Evolutionary conservation across 2,888 invertebrate genomes (phyloP).

Genomic region (Protodeltote pygarga): DNA sequence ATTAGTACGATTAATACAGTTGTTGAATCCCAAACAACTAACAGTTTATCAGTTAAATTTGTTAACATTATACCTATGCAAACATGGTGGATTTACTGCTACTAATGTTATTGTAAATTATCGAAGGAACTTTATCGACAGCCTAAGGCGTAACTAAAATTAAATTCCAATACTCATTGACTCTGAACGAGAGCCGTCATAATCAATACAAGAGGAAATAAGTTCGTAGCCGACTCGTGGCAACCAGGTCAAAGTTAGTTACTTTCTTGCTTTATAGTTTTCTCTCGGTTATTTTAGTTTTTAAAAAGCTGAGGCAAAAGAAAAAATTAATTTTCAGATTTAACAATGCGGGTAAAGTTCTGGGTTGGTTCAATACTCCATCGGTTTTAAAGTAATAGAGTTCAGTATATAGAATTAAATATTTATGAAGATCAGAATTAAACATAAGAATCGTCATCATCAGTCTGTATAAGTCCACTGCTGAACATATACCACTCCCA

Average conservation of each 20-base stretch:
- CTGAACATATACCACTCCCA: too few species aligned
- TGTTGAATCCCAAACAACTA: slow-evolving; percentile 32
- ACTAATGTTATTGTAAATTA: slow-evolving; percentile 53
- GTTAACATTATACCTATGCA: slow-evolving; percentile 5
- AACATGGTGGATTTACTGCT: slow-evolving; percentile 15
- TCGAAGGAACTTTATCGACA: slow-evolving; percentile 32
- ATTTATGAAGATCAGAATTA: too few species aligned
- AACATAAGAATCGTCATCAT: too few species aligned
- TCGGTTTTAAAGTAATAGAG: too few species aligned
- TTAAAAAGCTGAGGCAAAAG: slow-evolving; percentile 11
- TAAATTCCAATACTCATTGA: slow-evolving; percentile 58
- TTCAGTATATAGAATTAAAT: too few species aligned
- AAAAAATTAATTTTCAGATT: slow-evolving; percentile 18
- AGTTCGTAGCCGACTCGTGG: slow-evolving; percentile 36
- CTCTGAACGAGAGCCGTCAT: slow-evolving; percentile 50
- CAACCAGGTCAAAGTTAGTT: slow-evolving; percentile 36
- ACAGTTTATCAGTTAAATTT: slow-evolving; percentile 30
- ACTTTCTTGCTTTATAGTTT: slow-evolving; percentile 26
- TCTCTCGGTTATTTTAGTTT: slow-evolving; percentile 27
- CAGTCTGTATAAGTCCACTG: too few species aligned
- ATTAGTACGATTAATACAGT: slow-evolving; percentile 20
- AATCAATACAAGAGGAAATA: slow-evolving; percentile 56
- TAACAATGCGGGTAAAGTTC: background rate
- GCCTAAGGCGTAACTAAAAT: slow-evolving; percentile 49
- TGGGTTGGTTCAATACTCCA: too few species aligned